phyloP scores from a whole-genome alignment of 2,797 vertebrate genomes.

The Oreonectes daqikongensis region DNA sequence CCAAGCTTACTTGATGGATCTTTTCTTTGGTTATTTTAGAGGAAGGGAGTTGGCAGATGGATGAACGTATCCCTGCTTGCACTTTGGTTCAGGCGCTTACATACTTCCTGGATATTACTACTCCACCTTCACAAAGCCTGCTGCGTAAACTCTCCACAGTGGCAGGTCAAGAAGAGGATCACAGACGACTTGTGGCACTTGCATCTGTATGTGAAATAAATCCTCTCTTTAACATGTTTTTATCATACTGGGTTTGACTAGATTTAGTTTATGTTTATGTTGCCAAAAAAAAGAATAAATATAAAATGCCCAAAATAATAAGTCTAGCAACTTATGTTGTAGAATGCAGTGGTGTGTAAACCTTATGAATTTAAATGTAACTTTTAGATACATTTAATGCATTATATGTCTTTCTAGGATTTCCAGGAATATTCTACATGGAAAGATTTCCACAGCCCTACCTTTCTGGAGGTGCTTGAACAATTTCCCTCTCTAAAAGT shows the following conservation, averaged over 20 bases:
- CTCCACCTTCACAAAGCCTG: conserved; percentile 80
- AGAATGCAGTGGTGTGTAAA: no score
- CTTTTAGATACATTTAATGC: neutral
- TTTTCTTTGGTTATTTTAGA: conserved; percentile 33
- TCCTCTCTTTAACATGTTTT: neutral
- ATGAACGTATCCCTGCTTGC: conserved; percentile 79
- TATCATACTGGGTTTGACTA: no score
- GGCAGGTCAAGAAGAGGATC: conserved; percentile 69
- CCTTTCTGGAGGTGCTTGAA: conserved; percentile 80
- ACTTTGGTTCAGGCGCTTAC: conserved; percentile 78
- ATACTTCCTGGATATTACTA: conserved; percentile 83
- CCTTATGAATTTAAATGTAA: no score
- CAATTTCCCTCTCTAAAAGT: conserved; percentile 79
- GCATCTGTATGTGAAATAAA: conserved; percentile 67
- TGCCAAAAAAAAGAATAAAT: no score
- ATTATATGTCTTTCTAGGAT: conserved; percentile 52
- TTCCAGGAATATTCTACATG: conserved; percentile 78
- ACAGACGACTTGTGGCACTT: conserved; percentile 70
- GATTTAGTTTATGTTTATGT: no score
- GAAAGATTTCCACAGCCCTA: conserved; percentile 78
- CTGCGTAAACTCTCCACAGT: conserved; percentile 78
- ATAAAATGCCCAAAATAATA: neutral
- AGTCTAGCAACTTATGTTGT: no score
- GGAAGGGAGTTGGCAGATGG: conserved; percentile 67
- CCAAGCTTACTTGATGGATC: neutral